phyloP scores from a whole-genome alignment of 2,113 vertebrate species.

The Hydrolagus affinis region DNA sequence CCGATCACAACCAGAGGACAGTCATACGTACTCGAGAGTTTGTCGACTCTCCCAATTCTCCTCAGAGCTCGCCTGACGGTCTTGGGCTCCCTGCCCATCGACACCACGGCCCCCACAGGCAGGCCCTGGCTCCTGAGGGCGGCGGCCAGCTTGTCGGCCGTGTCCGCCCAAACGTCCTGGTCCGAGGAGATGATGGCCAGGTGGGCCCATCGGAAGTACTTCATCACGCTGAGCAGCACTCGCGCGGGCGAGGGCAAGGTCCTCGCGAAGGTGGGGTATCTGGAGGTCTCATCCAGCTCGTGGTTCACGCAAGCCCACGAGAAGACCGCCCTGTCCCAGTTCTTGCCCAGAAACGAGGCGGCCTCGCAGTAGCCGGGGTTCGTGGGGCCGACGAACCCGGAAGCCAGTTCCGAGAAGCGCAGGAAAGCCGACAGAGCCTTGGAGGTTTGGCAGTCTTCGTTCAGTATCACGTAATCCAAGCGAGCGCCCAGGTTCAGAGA shows the following conservation, averaged over 20 bases:
- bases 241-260: conserved; percentile 54
- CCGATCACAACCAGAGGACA: no score
- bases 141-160: conserved; percentile 54
- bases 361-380: conserved; percentile 66
- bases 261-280: conserved; percentile 55
- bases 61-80: conserved; percentile 51
- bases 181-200: conserved; percentile 58
- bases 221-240: conserved; percentile 56
- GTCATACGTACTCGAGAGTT: conserved; percentile 50
- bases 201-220: conserved; percentile 63
- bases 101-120: conserved; percentile 50
- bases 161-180: conserved; percentile 62
- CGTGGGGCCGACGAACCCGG: conserved; percentile 56
- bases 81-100: conserved; percentile 50
- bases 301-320: conserved; percentile 59
- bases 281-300: conserved; percentile 52
- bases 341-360: conserved; percentile 60
- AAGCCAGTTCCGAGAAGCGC: conserved; percentile 51
- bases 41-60: conserved; percentile 50
- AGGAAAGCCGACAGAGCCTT: conserved; percentile 53
- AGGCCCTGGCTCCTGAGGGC: conserved; percentile 56
- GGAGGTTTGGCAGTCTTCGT: conserved; percentile 66
- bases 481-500: conserved; percentile 44
- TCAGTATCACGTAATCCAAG: conserved; percentile 57
- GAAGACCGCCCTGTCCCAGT: conserved; percentile 65